A percentile compares a stretch with the other conserved stretches of the same genome.
Conservation (phyloP, 2,888 invertebrate species). For the Balanococcus diminutus region DNA sequence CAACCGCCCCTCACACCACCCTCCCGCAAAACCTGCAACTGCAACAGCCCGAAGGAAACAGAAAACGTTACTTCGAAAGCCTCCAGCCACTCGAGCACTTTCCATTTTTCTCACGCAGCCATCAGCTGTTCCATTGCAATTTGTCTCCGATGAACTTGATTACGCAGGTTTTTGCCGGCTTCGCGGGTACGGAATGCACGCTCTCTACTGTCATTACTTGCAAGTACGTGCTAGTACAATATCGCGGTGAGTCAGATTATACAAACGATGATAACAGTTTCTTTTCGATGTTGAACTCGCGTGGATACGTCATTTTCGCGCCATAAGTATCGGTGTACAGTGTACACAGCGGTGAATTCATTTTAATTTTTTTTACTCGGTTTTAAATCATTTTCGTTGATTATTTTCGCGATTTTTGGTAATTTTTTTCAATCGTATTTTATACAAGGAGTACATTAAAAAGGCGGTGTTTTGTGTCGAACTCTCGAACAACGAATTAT, state of each 20-base stretch:
- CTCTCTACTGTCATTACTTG: not conserved
- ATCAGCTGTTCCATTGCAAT: constrained; percentile 20
- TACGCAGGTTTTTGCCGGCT: constrained; percentile 32
- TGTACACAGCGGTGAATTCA: not conserved
- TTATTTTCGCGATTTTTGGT: not conserved
- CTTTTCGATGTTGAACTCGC: constrained; percentile 33
- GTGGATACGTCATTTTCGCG: constrained; percentile 31
- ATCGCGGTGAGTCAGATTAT: constrained; percentile 40
- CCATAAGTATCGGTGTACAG: not conserved
- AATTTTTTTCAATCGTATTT: not conserved
- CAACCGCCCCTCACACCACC: not conserved
- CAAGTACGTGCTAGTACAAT: not conserved
- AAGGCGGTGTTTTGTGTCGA: not conserved
- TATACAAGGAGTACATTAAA: not conserved
- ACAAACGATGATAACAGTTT: constrained; percentile 37
- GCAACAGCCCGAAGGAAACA: not conserved
- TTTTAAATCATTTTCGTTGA: not conserved
- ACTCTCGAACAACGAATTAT: no score
- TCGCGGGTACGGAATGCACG: not conserved
- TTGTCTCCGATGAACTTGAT: constrained; percentile 27
- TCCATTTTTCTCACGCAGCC: constrained; percentile 23
- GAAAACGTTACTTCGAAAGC: not conserved
- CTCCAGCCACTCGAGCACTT: not conserved
- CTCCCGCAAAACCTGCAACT: not conserved
- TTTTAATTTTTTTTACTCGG: not conserved